A percentile compares a stretch with the other conserved stretches of the same genome.
Conservation (phyloP, 2,888 invertebrate genomes). For the Ceriagrion tenellum region DNA sequence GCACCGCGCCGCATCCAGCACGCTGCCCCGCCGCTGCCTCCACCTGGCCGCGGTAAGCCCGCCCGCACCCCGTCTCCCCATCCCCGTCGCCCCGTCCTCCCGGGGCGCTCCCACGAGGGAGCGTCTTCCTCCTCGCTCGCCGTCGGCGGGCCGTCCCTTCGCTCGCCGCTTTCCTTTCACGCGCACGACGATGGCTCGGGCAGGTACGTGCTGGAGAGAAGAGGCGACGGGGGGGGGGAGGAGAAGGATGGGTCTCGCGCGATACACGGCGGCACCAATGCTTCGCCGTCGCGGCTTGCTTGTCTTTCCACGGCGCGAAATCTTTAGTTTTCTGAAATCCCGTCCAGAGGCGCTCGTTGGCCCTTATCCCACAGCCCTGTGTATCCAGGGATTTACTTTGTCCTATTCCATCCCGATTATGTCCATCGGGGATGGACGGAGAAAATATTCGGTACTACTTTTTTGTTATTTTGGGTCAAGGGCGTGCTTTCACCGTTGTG, state of each 20-base stretch:
- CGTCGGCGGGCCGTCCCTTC: not conserved
- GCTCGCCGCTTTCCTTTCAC: not conserved
- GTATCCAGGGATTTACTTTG: no score
- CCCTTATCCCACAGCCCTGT: no score
- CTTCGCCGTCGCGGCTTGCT: no score
- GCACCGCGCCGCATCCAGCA: not conserved
- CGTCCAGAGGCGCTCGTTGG: not conserved
- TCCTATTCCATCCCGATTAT: no score
- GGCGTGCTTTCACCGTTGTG: not conserved
- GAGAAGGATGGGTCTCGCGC: not conserved
- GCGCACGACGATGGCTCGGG: not conserved
- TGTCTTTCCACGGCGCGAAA: not conserved
- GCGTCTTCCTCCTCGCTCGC: not conserved
- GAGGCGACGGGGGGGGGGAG: not conserved
- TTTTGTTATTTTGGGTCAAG: not conserved
- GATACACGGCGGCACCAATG: no score
- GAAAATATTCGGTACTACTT: no score
- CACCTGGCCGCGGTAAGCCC: slow-evolving; percentile 52
- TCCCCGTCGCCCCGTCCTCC: not conserved
- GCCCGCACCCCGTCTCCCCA: no score
- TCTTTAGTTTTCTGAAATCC: not conserved
- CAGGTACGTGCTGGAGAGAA: not conserved
- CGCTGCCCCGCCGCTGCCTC: slow-evolving; percentile 30
- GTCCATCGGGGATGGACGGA: no score
- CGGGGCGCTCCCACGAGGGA: not conserved